Base-by-base conservation (phyloP, 2,888 invertebrate species). In the Sinotaia quadrata region DNA sequence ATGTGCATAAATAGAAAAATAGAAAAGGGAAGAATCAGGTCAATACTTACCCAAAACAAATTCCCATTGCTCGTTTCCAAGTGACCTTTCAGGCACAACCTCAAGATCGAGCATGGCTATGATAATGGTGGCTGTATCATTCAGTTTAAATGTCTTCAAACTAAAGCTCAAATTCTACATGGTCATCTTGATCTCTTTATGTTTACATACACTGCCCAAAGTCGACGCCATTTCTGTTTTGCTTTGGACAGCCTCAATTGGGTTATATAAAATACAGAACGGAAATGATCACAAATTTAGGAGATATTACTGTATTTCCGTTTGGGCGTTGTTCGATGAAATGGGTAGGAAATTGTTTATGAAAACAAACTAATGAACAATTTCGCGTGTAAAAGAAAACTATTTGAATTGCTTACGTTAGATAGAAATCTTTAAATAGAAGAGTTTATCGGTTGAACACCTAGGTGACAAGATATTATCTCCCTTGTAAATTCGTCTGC, bases 31-130 rank as follows among this genome's bases (percentile, higher is more conserved):
- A 49, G 47, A 68, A 68, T 24, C 37, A 52, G 51, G 52, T 59
- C 65, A 63, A 41, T 51, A 84, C 93, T 93, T 91, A 95, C 96
- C 96, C 91, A 96, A 90, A 89, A 95, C 93, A 90, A 98, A 97
- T 91, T 98, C 97, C 97, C 97, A 97, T 91, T 95, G 94, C 90
- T 97, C 97, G 90, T 96, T 95, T 90, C 97, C 95, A 88, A 98
- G 92, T 63, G 87, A 87, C 77, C 87, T 78, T 91, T 97, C 97
- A 83, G 97, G 97, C 88, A 95, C 92, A 86, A 98, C 95, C 92
- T 98, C 97, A 89, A 98, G 92, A 90, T 97, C 96, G 91, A 98
- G 92, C 97, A 98, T 98, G 73, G 67, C 67, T 71, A 60, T 69
- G 58, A 51, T 68, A 52, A 65, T 56, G 49, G 54, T 56, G 29